Evolutionary conservation across 2,888 invertebrate species (phyloP).

Genomic region (Leucoma salicis): DNA sequence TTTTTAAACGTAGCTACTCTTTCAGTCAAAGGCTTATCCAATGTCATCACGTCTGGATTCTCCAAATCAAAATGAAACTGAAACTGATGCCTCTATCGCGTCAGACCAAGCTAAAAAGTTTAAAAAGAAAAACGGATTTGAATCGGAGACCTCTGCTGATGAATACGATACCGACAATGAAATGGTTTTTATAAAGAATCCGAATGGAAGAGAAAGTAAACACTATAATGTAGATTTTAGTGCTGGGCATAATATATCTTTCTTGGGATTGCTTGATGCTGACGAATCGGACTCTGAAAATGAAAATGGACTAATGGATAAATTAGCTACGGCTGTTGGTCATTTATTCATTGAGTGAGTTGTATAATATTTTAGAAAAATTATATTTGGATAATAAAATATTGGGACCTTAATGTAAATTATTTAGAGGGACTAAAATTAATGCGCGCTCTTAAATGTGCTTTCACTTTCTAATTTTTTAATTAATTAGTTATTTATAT

Average conservation of each 20-base stretch:
- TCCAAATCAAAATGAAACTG: conserved; percentile 45
- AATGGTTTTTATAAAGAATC: conserved; percentile 82
- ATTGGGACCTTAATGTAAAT: too few species aligned
- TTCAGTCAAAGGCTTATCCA: conserved; percentile 80
- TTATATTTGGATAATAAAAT: too few species aligned
- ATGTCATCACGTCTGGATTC: conserved; percentile 72
- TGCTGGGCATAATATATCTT: conserved; percentile 75
- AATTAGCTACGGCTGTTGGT: conserved; percentile 87
- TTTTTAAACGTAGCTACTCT: too few species aligned
- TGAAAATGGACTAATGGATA: conserved; percentile 86
- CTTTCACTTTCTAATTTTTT: too few species aligned
- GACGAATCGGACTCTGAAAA: conserved; percentile 90
- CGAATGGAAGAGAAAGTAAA: conserved; percentile 56
- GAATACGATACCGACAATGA: conserved; percentile 82
- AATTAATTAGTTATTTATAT: not conserved
- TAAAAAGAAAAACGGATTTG: conserved; percentile 68
- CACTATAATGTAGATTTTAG: conserved; percentile 62
- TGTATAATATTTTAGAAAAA: too few species aligned
- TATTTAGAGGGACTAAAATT: too few species aligned
- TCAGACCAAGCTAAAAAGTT: conserved; percentile 45
- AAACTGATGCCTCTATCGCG: conserved; percentile 38
- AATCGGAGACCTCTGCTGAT: conserved; percentile 82
- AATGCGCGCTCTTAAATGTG: too few species aligned
- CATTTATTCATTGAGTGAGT: conserved; percentile 89
- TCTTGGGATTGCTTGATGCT: conserved; percentile 72